Percentiles rank a stretch among this genome's conserved stretches.
These are phyloP conservation scores for Ovibos moschatus DNA, from an alignment of 2,113 vertebrate genomes.

Conservation along the genomic window DNA sequence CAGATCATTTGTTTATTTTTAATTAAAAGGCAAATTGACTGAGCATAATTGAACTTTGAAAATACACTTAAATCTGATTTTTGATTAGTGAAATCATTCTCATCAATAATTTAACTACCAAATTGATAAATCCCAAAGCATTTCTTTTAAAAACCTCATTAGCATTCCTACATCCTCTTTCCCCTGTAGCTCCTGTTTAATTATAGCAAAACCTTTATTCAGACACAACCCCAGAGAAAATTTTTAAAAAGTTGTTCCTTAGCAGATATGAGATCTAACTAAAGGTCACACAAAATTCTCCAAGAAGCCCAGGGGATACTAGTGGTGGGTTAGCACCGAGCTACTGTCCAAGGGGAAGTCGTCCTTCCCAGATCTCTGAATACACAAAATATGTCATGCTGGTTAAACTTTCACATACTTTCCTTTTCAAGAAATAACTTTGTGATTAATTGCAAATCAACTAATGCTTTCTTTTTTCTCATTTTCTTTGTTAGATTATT, in stretches of 20 bases:
- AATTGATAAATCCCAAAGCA: constrained; percentile 57
- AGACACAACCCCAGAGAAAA: constrained; percentile 17
- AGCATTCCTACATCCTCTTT: constrained; percentile 1
- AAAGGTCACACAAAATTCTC: constrained; percentile 47
- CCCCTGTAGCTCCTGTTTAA: constrained; percentile 47
- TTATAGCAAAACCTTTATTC: constrained; percentile 49
- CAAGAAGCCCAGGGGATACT: background rate
- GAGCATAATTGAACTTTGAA: constrained; percentile 43
- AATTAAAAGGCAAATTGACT: constrained; percentile 58
- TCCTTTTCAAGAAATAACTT: constrained; percentile 20
- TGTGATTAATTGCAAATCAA: background rate
- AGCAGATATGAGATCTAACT: constrained; percentile 2
- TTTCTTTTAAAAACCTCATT: constrained; percentile 54
- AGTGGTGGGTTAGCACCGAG: background rate
- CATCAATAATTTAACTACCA: constrained; percentile 56
- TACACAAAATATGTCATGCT: background rate
- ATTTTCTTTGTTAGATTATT: background rate
- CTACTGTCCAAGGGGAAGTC: background rate
- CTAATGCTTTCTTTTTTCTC: background rate
- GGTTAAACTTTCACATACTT: background rate
- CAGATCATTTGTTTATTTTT: constrained; percentile 45
- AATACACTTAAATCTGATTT: constrained; percentile 53
- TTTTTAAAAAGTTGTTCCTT: background rate
- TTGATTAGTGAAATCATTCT: constrained; percentile 47
- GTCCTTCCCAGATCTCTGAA: background rate